phyloP scores from a whole-genome alignment of 2,797 vertebrate species.

The Staurois parvus region DNA sequence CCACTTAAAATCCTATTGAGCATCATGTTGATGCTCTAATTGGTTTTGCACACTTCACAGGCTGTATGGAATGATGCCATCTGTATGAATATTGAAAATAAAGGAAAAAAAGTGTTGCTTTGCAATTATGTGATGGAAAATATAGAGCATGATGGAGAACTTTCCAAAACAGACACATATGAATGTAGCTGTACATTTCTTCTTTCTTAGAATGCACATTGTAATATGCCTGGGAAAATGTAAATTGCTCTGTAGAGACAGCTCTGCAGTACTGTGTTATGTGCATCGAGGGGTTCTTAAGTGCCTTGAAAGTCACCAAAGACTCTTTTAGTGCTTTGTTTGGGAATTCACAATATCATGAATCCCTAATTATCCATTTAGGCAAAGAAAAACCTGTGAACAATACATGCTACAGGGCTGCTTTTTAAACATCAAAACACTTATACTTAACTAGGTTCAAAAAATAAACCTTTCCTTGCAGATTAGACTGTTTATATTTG shows the following conservation, averaged over 20 bases:
- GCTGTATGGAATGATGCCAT: background rate
- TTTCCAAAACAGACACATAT: background rate
- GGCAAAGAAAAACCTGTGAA: background rate
- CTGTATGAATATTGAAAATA: background rate
- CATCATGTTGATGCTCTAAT: background rate
- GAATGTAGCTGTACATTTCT: background rate
- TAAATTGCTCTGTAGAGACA: background rate
- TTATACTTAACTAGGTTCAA: background rate
- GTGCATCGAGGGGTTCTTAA: background rate
- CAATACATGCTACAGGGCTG: background rate
- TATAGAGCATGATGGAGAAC: background rate
- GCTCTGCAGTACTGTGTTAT: background rate
- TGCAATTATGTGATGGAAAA: background rate
- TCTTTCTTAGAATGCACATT: background rate
- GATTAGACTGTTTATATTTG: background rate
- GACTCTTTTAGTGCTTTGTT: background rate
- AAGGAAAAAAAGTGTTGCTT: background rate
- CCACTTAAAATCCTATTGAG: background rate
- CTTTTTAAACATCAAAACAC: background rate
- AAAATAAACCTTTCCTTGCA: background rate
- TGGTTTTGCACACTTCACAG: background rate
- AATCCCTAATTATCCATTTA: background rate
- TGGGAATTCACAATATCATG: background rate
- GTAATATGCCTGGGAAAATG: background rate
- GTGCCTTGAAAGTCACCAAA: constrained; percentile 6